A percentile compares a stretch with the other conserved stretches of the same genome.
Conservation (phyloP, 2,888 invertebrate species). For the Lycophotia porphyrea region DNA sequence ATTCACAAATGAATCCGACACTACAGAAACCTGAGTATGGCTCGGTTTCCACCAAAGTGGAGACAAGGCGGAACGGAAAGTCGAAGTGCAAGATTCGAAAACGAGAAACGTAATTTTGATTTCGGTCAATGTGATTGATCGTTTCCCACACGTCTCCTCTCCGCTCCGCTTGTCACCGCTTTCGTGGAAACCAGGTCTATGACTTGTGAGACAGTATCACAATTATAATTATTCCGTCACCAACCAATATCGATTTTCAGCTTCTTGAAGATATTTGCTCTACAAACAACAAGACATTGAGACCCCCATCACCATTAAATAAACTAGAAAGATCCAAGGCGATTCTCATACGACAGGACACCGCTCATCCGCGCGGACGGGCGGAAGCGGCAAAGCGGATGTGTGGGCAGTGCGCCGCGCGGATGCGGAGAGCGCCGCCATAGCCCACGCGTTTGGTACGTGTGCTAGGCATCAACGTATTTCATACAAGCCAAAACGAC, state of each 20-base stretch:
- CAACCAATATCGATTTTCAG: not conserved
- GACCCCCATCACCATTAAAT: not conserved
- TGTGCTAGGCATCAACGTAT: not conserved
- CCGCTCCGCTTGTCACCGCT: not conserved
- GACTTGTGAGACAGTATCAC: not conserved
- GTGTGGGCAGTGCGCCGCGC: no score
- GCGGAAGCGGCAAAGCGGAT: not conserved
- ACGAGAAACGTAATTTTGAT: not conserved
- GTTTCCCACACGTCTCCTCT: not conserved
- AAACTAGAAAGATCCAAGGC: not conserved
- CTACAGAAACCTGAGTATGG: not conserved
- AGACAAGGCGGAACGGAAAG: not conserved
- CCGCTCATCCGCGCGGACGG: accelerated
- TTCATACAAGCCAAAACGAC: not conserved
- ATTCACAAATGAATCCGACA: not conserved
- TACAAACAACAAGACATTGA: not conserved
- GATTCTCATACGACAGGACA: not conserved
- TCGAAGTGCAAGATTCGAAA: not conserved
- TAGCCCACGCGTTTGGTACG: not conserved
- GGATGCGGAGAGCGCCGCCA: not conserved
- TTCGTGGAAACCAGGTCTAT: not conserved
- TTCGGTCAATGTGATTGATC: not conserved
- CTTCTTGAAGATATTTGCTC: not conserved
- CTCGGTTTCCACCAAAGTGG: not conserved
- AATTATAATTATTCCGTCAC: not conserved